A percentile compares a stretch with the other conserved stretches of the same genome.
Evolutionary conservation across 1,140 invertebrate species (phyloP).

Genomic region (Matsumurasca onukii): DNA sequence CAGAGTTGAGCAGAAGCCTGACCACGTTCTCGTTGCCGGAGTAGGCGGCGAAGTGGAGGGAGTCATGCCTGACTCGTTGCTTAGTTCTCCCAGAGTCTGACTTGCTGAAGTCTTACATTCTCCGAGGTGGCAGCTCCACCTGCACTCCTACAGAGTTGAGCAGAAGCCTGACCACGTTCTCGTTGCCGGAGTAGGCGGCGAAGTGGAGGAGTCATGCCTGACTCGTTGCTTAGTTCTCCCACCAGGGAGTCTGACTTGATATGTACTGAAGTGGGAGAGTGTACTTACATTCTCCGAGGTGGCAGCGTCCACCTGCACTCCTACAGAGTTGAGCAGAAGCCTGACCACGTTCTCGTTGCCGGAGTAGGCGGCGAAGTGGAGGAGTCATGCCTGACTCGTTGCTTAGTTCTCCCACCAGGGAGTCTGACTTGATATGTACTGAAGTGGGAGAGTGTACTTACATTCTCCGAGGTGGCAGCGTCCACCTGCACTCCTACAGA

Average conservation of each 20-base stretch:
- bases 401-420: slow-evolving; percentile 80
- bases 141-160: slow-evolving; percentile 96
- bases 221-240: slow-evolving; percentile 86
- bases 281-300: slow-evolving; percentile 81
- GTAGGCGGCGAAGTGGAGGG: slow-evolving; percentile 94
- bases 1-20: slow-evolving; percentile 90
- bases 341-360: slow-evolving; percentile 98
- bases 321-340: slow-evolving; percentile 91
- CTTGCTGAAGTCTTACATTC: too few species aligned
- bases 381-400: slow-evolving; percentile 92
- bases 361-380: slow-evolving; percentile 87
- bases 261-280: too few species aligned
- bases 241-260: slow-evolving; percentile 59
- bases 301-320: slow-evolving; percentile 93
- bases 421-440: slow-evolving; percentile 95
- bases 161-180: slow-evolving; percentile 92
- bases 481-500: slow-evolving; percentile 96
- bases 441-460: too few species aligned
- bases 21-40: slow-evolving; percentile 98
- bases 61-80: too few species aligned
- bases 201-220: slow-evolving; percentile 95
- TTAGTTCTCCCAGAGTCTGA: too few species aligned
- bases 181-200: slow-evolving; percentile 95
- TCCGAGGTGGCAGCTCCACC: slow-evolving; percentile 91
- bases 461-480: slow-evolving; percentile 86